phyloP scores from a whole-genome alignment of 2,888 invertebrate genomes.

The Melanostoma scalare region DNA sequence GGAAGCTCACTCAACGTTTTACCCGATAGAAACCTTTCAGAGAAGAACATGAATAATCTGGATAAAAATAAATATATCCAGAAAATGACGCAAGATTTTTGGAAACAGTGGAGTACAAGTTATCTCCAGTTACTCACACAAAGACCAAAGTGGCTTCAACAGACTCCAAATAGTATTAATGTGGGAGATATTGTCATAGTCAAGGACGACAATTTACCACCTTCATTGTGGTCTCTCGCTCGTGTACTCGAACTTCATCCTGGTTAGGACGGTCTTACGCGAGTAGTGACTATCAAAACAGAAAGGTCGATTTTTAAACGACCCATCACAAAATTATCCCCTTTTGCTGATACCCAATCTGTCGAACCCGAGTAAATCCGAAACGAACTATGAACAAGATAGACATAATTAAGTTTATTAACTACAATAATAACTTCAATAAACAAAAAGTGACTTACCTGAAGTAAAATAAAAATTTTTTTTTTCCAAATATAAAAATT shows the following conservation, averaged over 20 bases:
- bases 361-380: no score
- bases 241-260: conserved; percentile 15
- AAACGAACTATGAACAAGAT: no score
- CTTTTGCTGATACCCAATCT: not conserved
- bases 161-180: conserved; percentile 41
- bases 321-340: conserved; percentile 15
- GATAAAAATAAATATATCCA: conserved; percentile 36
- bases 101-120: conserved; percentile 62
- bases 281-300: conserved; percentile 7
- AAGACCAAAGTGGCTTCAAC: conserved; percentile 57
- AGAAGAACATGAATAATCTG: not conserved
- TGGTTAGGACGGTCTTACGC: conserved; percentile 17
- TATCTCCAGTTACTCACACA: conserved; percentile 57
- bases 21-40: not conserved
- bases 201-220: conserved; percentile 14
- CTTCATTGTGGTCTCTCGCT: conserved; percentile 6
- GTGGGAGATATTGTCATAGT: conserved; percentile 27
- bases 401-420: no score
- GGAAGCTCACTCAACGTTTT: not conserved
- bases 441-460: no score
- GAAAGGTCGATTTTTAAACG: conserved; percentile 4
- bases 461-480: no score
- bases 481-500: no score
- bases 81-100: conserved; percentile 48
- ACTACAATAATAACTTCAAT: no score